Base-by-base conservation (phyloP, 2,113 vertebrate species). In the Antechinus stuartii region DNA sequence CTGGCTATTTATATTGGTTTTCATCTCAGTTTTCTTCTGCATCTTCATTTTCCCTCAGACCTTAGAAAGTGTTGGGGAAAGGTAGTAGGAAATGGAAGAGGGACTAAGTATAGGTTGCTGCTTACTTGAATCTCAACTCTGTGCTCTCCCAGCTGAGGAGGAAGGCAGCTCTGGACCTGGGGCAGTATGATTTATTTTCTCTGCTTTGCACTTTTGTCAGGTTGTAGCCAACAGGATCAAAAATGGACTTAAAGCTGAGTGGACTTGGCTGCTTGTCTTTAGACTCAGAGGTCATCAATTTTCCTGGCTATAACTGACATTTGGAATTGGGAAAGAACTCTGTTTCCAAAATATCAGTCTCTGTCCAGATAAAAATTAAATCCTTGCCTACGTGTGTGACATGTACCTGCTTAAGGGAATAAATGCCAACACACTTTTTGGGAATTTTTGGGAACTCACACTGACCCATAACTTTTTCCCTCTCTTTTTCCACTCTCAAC, bases 151-250 rank as follows among this genome's bases (percentile, higher is more conserved):
- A 46, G 23, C 76, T 54, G 35, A 26, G 56, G 24, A 84, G 19
- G 47, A 22, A 42, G 6, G 16, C 54, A 92, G 91, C 22, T 68
- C 84, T n/a, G 16, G 24, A 26, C 46, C 25, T 23, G 11, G 8
- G 14, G 6, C 49, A 26, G 3, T 19, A 50, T 49, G 5, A 3
- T 93, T 93, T 89, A 55, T 49, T 49, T 53, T 91, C 47, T 95
- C 52, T 93, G 89, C n/a, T 94, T 89, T 91, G 90, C 84, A 90
- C 92, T 95, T 55, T 95, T 92, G 92, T 95, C 84, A 95, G 68
- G 68, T 2, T 84, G n/a, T 84, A 42, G 68, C 68, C 35, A 84
- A 84, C 3, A 42, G 68, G 68, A 84, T 84, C 35, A 84, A 42
- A 68, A 84, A 35, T 84, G 19, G 16, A 84, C 68, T 42, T n/a